Evolutionary conservation across 2,797 vertebrate genomes (phyloP).

Genomic region (Crypturellus tataupa): DNA sequence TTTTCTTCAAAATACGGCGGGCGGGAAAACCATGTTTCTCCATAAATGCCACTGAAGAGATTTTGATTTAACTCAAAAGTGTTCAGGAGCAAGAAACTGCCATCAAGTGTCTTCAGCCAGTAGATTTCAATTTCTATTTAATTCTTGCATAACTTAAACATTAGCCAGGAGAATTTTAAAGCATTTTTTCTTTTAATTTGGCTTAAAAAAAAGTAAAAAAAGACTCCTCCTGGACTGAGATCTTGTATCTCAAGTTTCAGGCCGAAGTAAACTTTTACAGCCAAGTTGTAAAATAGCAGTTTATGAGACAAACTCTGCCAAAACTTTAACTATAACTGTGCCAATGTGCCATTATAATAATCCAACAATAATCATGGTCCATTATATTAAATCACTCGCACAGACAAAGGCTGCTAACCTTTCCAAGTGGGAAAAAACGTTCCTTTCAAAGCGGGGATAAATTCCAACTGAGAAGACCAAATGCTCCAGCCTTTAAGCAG

Average conservation of each 20-base stretch:
- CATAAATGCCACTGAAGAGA: constrained; percentile 49
- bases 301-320: constrained; percentile 78
- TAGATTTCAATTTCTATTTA: constrained; percentile 76
- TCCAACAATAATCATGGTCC: constrained; percentile 73
- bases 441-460: constrained; percentile 50
- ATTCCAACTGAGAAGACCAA: constrained; percentile 67
- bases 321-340: constrained; percentile 79
- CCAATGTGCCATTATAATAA: constrained; percentile 75
- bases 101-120: constrained; percentile 53
- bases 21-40: constrained; percentile 36
- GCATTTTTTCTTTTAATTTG: constrained; percentile 60
- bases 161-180: constrained; percentile 75
- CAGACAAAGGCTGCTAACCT: constrained; percentile 70
- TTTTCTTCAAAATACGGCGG: constrained; percentile 1
- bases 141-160: constrained; percentile 74
- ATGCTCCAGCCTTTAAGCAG: constrained; percentile 49
- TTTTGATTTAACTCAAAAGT: constrained; percentile 59
- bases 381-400: constrained; percentile 72
- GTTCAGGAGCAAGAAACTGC: constrained; percentile 46
- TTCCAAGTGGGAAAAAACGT: constrained; percentile 63
- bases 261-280: constrained; percentile 80
- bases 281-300: constrained; percentile 78
- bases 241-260: constrained; percentile 80
- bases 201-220: constrained; percentile 71
- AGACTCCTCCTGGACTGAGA: constrained; percentile 66